Base-by-base conservation (phyloP, 2,113 vertebrate genomes). In the Polypterus bichir region DNA sequence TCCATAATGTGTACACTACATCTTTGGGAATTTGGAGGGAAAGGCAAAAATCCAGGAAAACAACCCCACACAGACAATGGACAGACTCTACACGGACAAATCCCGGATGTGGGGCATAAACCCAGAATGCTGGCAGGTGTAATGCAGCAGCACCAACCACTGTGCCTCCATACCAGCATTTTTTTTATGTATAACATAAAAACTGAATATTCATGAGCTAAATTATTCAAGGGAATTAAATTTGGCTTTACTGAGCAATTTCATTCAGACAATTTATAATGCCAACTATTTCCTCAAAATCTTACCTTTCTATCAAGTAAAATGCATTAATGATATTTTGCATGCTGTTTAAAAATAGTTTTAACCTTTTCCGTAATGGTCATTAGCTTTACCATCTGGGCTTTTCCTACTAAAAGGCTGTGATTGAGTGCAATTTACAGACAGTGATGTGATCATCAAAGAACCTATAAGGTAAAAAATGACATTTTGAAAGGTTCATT, bases 131-230 rank as follows among this genome's bases (percentile, higher is more conserved):
- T 27, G 27, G 2, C 27, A 1, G 27, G 27, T 27, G 27, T 27
- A 27, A 27, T 27, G 27, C 27, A 27, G 27, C 27, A 27, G 27
- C 27, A 27, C 27, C 27, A 27, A 27, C 27, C 27, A 27, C 27
- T 27, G 27, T 27, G 2, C 27, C 27, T 27, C 27, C 27, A 27
- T 2, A 27, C 27, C 27, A 27, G 27, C 72, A 77, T 75, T 54
- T 74, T 76, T 53, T 69, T 64, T 57, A 66, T 56, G 49, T 69
- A 54, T 65, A 57, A 46, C 69, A 58, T 71, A 66, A 27, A 7
- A 54, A 72, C 77, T 74, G 74, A 78, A 72, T 62, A 69, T 64
- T 71, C 71, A 71, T 79, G 71, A 80, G 27, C 27, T 27, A 27
- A 27, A 27, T 27, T 27, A 27, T 27, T 27, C 27, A 27, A 27